Percentiles rank a stretch among this genome's conserved stretches.
phyloP scores from a whole-genome alignment of 2,113 vertebrate genomes.

The Azemiops feae region DNA sequence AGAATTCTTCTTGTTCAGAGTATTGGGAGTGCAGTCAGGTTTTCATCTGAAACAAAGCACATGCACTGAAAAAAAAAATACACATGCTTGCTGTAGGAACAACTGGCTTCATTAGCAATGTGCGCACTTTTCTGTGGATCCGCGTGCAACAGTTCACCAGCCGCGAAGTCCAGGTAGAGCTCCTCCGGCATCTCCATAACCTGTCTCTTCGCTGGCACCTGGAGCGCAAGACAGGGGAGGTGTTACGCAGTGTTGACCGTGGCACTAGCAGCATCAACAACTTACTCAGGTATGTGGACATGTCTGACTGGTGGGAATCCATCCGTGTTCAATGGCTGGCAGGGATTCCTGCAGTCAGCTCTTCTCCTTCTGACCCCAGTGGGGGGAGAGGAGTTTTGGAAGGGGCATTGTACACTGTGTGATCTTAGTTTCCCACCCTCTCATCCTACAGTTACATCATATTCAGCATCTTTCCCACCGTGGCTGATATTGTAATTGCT shows the following conservation, averaged over 20 bases:
- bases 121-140: conserved; percentile 93
- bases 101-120: conserved; percentile 88
- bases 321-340: background rate
- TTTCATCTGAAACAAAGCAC: background rate
- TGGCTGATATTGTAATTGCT: conserved; percentile 88
- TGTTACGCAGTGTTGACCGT: conserved; percentile 88
- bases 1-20: background rate
- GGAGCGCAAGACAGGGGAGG: conserved; percentile 88
- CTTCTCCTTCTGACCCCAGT: background rate
- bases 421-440: background rate
- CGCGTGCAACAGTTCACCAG: conserved; percentile 95
- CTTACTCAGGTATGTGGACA: conserved; percentile 80
- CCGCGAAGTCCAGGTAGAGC: conserved; percentile 82
- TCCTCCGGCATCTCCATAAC: conserved; percentile 86
- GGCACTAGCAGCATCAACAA: conserved; percentile 90
- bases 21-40: background rate
- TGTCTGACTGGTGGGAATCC: accelerated
- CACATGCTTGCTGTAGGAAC: conserved; percentile 52
- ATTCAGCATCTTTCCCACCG: conserved; percentile 92
- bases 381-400: background rate
- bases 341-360: background rate
- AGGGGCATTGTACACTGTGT: background rate
- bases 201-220: conserved; percentile 94
- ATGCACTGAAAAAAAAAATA: background rate
- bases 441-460: conserved; percentile 83